phyloP scores from a whole-genome alignment of 92 coral and sea anemone species.

The Palythoa caribaeorum region DNA sequence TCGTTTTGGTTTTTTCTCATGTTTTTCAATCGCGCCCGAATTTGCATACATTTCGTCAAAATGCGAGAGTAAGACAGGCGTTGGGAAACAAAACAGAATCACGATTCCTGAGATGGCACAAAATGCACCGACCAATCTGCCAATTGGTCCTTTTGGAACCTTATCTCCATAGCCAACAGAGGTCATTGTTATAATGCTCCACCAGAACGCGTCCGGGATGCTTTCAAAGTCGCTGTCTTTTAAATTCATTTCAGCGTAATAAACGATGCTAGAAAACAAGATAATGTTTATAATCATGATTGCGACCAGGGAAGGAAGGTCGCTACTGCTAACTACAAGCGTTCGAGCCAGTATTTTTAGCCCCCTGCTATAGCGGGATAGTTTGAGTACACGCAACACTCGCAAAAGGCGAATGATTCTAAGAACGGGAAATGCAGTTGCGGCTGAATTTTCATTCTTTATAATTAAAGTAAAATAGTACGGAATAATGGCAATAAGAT shows the following conservation, averaged over 20 bases:
- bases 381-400: constrained; percentile 81
- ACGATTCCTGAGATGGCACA: constrained; percentile 93
- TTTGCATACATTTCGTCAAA: constrained; percentile 85
- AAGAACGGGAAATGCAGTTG: constrained; percentile 77
- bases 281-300: constrained; percentile 82
- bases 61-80: constrained; percentile 90
- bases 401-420: constrained; percentile 80
- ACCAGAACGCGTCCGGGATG: constrained; percentile 98
- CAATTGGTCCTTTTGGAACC: constrained; percentile 91
- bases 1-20: constrained; percentile 49
- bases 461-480: constrained; percentile 74
- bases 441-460: constrained; percentile 46
- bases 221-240: constrained; percentile 82
- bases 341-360: constrained; percentile 84
- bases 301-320: constrained; percentile 83
- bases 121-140: constrained; percentile 80
- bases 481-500: constrained; percentile 84
- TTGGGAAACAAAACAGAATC: constrained; percentile 89
- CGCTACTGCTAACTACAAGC: constrained; percentile 80
- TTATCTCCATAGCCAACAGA: constrained; percentile 98
- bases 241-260: constrained; percentile 76
- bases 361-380: constrained; percentile 92
- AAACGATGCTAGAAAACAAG: constrained; percentile 88
- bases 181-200: constrained; percentile 94
- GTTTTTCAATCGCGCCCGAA: constrained; percentile 33